These are phyloP conservation scores for Drosophila anceps DNA, from an alignment of 2,888 invertebrate genomes.

Conservation along the genomic window DNA sequence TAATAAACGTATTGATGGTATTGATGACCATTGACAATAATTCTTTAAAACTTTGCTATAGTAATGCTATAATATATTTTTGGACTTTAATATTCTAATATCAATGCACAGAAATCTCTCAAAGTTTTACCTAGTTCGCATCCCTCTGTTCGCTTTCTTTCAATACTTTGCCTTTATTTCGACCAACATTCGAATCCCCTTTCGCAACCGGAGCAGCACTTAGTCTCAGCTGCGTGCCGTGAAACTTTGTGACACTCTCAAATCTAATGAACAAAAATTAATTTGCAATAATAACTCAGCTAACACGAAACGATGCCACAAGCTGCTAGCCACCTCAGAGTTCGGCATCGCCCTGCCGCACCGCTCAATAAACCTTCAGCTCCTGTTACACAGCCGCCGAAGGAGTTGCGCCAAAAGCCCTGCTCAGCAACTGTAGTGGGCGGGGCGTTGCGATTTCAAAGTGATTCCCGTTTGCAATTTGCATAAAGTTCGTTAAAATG, in stretches of 20 bases:
- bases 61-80: background rate
- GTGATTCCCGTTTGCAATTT: constrained; percentile 85
- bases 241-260: constrained; percentile 74
- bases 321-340: constrained; percentile 51
- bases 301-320: constrained; percentile 72
- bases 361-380: constrained; percentile 13
- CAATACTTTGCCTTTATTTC: background rate
- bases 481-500: constrained; percentile 83
- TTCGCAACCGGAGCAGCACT: constrained; percentile 16
- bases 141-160: background rate
- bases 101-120: too few relatives aligned
- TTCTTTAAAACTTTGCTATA: background rate
- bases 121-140: background rate
- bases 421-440: constrained; percentile 1
- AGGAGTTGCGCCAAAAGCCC: constrained; percentile 46
- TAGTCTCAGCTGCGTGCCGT: constrained; percentile 53
- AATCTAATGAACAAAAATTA: constrained; percentile 83
- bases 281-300: constrained; percentile 84
- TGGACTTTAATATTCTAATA: background rate
- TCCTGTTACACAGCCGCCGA: constrained; percentile 36
- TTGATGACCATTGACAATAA: background rate
- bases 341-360: background rate
- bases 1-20: background rate
- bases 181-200: background rate
- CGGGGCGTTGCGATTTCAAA: constrained; percentile 65